Evolutionary conservation across 1,140 invertebrate species (phyloP).

Genomic region (Nymphalis io): DNA sequence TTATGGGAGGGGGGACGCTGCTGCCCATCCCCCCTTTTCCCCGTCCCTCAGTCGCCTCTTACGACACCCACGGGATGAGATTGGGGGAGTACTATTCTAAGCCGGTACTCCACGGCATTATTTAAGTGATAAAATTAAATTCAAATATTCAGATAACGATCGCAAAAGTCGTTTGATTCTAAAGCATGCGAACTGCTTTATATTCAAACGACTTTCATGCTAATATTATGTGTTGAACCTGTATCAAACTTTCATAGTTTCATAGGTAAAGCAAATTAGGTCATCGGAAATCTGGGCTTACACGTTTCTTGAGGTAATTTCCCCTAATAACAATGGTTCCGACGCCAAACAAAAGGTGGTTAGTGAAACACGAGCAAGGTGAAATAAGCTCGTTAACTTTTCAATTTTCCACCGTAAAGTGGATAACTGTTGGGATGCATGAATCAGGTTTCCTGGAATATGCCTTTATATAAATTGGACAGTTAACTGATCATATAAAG

Average conservation of each 20-base stretch:
- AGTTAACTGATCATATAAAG: background rate
- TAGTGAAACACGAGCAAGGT: slow-evolving; percentile 23
- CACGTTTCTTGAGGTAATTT: slow-evolving; percentile 26
- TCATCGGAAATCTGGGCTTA: slow-evolving; percentile 15
- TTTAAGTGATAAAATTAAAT: background rate
- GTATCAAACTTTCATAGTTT: slow-evolving; percentile 13
- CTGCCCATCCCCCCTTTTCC: too few species aligned
- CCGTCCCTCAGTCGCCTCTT: too few species aligned
- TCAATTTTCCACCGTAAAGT: slow-evolving; percentile 33
- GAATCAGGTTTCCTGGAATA: background rate
- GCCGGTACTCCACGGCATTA: too few species aligned
- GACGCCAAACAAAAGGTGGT: slow-evolving; percentile 27
- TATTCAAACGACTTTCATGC: slow-evolving; percentile 8
- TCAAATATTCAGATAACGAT: slow-evolving; percentile 2
- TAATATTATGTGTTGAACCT: slow-evolving; percentile 12
- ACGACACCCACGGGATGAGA: too few species aligned
- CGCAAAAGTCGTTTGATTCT: slow-evolving; percentile 6
- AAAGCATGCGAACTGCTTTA: slow-evolving; percentile 8
- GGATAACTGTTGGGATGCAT: slow-evolving; percentile 11
- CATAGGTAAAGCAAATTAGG: slow-evolving; percentile 6
- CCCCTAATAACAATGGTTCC: slow-evolving; percentile 27
- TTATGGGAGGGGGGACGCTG: too few species aligned
- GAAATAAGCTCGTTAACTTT: slow-evolving; percentile 40
- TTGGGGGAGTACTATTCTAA: too few species aligned
- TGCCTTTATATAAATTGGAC: background rate